Base-by-base conservation (phyloP, 2,888 invertebrate species). In the Crocallis elinguaria region DNA sequence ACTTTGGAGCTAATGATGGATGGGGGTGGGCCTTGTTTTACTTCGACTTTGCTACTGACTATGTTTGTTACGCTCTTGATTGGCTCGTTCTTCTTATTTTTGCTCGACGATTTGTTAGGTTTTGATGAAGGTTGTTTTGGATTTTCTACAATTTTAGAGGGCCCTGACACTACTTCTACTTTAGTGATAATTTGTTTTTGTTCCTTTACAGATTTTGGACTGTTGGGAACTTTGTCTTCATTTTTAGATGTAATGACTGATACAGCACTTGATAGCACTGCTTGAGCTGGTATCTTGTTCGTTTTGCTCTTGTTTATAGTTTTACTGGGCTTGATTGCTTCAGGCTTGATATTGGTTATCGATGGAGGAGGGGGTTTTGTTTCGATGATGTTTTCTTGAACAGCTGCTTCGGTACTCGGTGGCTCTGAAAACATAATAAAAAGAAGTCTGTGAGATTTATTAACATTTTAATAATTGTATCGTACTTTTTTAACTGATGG, bases 91-190 rank as follows among this genome's bases (percentile, higher is more conserved):
- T 84, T 88, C 56, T 78, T 82, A 60, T 77, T 84, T 69, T 82
- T 86, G 57, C 63, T 83, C 0, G 74, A 39, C 1, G 75, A 60
- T 67, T 88, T 87, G 37, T 72, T 83, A 56, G 74, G 43, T 69
- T 88, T 88, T 38, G 67, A 64, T 1, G 73, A 44, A 25, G 80
- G 50, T 49, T 69, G 77, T 67, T 88, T 88, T 9, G 78, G 71
- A n/a, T 77, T 59, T 72, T 88, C 91, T 12, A 92, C 71, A 42
- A 87, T 85, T 78, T 92, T 89, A 0, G 92, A 92, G 6, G 93
- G 84, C 8, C 92, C 87, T 17, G 93, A 77, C 14, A 93, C 92
- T 35, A 94, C 90, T 84, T 94, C 93, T 7, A 94, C 91, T 77
- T 92, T 92, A 13, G 88, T 85, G 23, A 92, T 82, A 2, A 92